Evolutionary conservation across 2,797 vertebrate genomes (phyloP).

Genomic region (Peromyscus nudipes): DNA sequence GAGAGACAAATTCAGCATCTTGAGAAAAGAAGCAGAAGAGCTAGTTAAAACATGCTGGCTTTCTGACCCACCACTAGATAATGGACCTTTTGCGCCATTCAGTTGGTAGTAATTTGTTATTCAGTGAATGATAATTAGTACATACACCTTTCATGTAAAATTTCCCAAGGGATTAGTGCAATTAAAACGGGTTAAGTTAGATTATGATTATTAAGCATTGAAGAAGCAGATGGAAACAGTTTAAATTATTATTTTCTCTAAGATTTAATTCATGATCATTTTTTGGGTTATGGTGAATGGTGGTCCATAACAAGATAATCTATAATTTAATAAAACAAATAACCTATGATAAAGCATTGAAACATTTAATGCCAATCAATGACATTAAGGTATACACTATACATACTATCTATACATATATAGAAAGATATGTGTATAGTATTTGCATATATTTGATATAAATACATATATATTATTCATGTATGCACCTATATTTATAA

Average conservation of each 20-base stretch:
- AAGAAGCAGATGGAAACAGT: constrained; percentile 30
- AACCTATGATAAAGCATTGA: constrained; percentile 29
- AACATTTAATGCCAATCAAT: constrained; percentile 27
- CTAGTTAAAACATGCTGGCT: not conserved
- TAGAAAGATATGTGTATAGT: not conserved
- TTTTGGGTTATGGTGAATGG: not conserved
- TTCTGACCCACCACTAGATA: not conserved
- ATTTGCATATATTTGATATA: not conserved
- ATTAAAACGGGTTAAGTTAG: constrained; percentile 52
- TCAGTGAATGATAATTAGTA: not conserved
- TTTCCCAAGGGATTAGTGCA: not conserved
- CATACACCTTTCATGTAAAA: not conserved
- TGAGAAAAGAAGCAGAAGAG: not conserved
- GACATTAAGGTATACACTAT: not conserved
- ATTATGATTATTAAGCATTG: constrained; percentile 21
- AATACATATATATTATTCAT: not conserved
- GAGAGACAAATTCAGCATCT: not conserved
- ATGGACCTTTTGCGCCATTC: not conserved
- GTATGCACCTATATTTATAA: not conserved
- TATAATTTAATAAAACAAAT: constrained; percentile 60
- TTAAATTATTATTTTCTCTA: constrained; percentile 10
- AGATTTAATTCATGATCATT: not conserved
- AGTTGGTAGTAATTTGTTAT: not conserved
- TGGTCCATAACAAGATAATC: not conserved
- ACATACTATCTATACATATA: not conserved